Conservation (phyloP, 2,797 vertebrate species). For the Lacerta viridis region DNA sequence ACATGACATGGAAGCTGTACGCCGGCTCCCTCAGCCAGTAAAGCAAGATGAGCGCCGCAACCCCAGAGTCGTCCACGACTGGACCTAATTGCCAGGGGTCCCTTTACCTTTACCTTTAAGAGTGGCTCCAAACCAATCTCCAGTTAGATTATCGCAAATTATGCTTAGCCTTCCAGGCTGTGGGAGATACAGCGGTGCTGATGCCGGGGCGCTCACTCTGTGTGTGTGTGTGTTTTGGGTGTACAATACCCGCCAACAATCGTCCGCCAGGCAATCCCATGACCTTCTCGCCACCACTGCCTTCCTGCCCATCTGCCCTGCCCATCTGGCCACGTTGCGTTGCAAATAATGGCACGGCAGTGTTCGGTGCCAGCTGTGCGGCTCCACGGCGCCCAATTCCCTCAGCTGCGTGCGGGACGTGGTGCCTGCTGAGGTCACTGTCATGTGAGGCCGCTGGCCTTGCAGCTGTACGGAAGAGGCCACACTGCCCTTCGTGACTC, state of each 20-base stretch:
- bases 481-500: accelerated
- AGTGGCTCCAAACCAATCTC: background rate
- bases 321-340: conserved; percentile 51
- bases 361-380: conserved; percentile 61
- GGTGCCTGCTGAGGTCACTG: background rate
- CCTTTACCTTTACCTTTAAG: background rate
- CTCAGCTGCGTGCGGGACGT: conserved; percentile 53
- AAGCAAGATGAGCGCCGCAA: too few species aligned
- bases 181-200: accelerated
- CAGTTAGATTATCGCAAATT: background rate
- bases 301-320: conserved; percentile 49
- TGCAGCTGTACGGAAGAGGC: conserved; percentile 41
- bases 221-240: accelerated
- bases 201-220: accelerated
- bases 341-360: conserved; percentile 51
- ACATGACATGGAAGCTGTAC: too few species aligned
- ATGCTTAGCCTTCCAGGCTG: background rate
- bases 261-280: accelerated
- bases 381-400: conserved; percentile 20
- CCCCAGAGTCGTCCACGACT: too few species aligned
- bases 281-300: background rate
- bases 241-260: background rate
- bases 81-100: too few species aligned
- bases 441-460: conserved; percentile 56
- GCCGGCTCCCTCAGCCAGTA: too few species aligned